Percentiles rank a stretch among this genome's conserved stretches.
Conservation (phyloP, 2,113 vertebrate species). For the Cryptomyrus ogoouensis region DNA sequence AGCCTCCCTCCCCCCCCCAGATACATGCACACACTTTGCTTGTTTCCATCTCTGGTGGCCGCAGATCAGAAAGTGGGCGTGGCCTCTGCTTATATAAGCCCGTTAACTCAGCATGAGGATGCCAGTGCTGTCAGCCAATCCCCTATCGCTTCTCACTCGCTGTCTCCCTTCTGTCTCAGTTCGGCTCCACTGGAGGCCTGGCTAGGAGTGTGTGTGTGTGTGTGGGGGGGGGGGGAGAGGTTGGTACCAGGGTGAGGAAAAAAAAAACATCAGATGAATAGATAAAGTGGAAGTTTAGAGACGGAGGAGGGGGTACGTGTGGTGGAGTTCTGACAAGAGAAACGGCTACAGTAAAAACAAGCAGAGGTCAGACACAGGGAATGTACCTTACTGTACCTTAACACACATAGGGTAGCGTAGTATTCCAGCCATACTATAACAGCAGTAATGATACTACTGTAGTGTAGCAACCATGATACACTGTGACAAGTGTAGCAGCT, state of each 20-base stretch:
- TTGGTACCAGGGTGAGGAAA: neutral
- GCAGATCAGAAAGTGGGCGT: neutral
- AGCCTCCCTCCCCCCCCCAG: neutral
- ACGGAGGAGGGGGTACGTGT: neutral
- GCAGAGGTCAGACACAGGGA: neutral
- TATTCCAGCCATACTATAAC: neutral
- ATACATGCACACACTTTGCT: neutral
- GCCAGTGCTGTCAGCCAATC: neutral
- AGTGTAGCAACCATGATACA: neutral
- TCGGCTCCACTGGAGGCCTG: neutral
- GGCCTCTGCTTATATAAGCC: conserved; percentile 20
- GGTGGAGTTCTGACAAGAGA: neutral
- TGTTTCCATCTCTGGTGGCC: neutral
- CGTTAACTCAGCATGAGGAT: neutral
- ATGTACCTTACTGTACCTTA: neutral
- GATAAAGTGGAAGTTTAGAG: neutral
- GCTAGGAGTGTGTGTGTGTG: neutral
- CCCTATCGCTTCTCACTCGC: conserved; percentile 1
- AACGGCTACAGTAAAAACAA: neutral
- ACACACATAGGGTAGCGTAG: neutral
- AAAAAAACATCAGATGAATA: neutral
- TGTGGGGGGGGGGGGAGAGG: too few relatives aligned
- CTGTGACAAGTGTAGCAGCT: neutral
- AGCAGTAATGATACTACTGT: neutral
- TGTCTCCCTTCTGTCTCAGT: conserved; percentile 7